These are phyloP conservation scores for Merluccius polli DNA, from an alignment of 2,797 vertebrate genomes.

Conservation along the genomic window DNA sequence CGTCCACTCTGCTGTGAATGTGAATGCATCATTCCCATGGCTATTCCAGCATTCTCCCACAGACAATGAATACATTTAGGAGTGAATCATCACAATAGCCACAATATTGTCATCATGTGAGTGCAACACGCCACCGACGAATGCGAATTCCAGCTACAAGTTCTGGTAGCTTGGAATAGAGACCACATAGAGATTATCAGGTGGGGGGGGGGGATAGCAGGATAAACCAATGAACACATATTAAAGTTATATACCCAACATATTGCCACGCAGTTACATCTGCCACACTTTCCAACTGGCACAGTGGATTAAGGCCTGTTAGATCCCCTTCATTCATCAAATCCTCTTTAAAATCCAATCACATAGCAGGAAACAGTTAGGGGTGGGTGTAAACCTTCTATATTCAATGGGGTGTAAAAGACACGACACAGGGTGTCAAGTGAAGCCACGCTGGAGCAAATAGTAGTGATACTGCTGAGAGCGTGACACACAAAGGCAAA, in stretches of 20 bases:
- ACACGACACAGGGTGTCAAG: constrained; percentile 49
- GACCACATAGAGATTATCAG: constrained; percentile 25
- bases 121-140: constrained; percentile 42
- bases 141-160: constrained; percentile 43
- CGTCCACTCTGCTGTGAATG: constrained; percentile 42
- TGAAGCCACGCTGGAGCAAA: constrained; percentile 12
- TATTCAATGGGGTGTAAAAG: constrained; percentile 46
- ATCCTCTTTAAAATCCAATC: constrained; percentile 6
- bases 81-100: constrained; percentile 38
- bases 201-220: constrained; percentile 38
- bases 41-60: constrained; percentile 38
- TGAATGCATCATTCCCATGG: constrained; percentile 42
- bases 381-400: constrained; percentile 45
- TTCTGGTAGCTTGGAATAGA: constrained; percentile 28
- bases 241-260: constrained; percentile 37
- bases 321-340: not conserved
- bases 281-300: constrained; percentile 22
- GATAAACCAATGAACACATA: constrained; percentile 31
- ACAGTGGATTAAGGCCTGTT: not conserved
- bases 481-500: not conserved
- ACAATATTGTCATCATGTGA: constrained; percentile 49
- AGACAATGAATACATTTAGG: constrained; percentile 62
- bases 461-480: not conserved
- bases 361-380: constrained; percentile 18
- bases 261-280: constrained; percentile 22